A percentile compares a stretch with the other conserved stretches of the same genome.
phyloP scores from a whole-genome alignment of 2,113 vertebrate species.

The Plestiodon gilberti region DNA sequence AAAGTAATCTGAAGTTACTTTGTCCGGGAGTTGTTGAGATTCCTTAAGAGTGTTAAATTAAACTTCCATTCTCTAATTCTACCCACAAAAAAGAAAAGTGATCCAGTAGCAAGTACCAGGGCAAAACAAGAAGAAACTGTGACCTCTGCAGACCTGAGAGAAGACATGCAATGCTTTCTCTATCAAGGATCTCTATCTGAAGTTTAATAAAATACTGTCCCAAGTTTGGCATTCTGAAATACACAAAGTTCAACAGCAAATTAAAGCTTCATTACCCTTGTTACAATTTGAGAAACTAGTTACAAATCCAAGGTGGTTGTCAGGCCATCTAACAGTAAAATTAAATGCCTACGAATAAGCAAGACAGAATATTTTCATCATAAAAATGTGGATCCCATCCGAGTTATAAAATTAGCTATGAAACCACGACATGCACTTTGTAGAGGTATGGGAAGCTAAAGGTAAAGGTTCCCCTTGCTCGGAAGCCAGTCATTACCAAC shows the following conservation, averaged over 20 bases:
- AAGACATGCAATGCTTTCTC: conserved; percentile 8
- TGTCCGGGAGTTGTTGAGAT: no score
- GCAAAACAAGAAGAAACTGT: not conserved
- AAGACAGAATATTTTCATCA: not conserved
- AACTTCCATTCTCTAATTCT: no score
- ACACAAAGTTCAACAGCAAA: not conserved
- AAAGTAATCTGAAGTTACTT: no score
- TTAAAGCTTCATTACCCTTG: not conserved
- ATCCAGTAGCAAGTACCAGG: conserved; percentile 23
- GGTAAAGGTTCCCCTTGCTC: no score
- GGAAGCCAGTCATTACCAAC: no score
- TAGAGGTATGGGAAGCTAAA: not conserved
- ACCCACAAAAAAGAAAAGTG: no score
- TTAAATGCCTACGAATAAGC: accelerated
- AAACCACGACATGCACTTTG: no score
- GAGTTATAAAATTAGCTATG: no score
- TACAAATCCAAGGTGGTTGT: conserved; percentile 20
- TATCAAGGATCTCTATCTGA: not conserved
- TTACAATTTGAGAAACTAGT: not conserved
- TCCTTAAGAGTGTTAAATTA: no score
- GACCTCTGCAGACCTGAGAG: conserved; percentile 21
- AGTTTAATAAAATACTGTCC: not conserved
- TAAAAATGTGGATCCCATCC: no score
- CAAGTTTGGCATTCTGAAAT: conserved; percentile 25
- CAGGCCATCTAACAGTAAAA: conserved; percentile 43